Evolutionary conservation across 1,140 invertebrate genomes (phyloP), one percentile per base, ranked within the genome.

Genomic region (Leptopilina boulardi): DNA sequence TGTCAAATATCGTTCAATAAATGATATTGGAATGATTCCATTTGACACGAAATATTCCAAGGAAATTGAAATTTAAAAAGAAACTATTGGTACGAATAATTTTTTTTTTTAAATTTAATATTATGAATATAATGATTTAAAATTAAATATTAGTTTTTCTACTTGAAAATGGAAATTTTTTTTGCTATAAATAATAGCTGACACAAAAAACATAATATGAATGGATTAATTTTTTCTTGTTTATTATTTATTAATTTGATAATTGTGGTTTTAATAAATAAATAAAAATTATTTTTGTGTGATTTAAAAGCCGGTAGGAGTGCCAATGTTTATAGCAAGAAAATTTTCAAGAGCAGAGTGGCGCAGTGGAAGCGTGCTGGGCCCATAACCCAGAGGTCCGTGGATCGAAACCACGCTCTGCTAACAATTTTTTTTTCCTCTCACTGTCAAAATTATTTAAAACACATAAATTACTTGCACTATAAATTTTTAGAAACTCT

Each of bases 351-450:
- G 47, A 95, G 94, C 97, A 98, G 96, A 96, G 96, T 97, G 96
- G 96, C 96, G 96, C 96, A 97, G 96, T 96, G 96, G 96, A 97
- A 97, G 95, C 96, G 96, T 97, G 96, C 96, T 98, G 96, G 97
- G 96, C 96, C 96, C 96, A 97, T 97, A 98, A 97, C 96, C 96
- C 96, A 97, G 96, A 97, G 96, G 96, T 97, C 95, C 95, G 96
- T 96, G 94, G 96, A 96, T 97, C 96, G 96, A 97, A 97, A 97
- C 95, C 94, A 96, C 95, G 95, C 94, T 96, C 95, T 97, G 95
- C 95, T 96, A 96, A 78, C 11, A 70, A 74, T 76, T 79, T 83
- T 79, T 42, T 74, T 78, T 44, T 56, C 21, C 23, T 15, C 23
- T 23, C n/a, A n/a, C n/a, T 66, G 11, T 30, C 13, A 8, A 21